Evolutionary conservation across 2,797 vertebrate species (phyloP), one percentile per base, ranked within the genome.

Genomic region (Paedocypris micromegethes): DNA sequence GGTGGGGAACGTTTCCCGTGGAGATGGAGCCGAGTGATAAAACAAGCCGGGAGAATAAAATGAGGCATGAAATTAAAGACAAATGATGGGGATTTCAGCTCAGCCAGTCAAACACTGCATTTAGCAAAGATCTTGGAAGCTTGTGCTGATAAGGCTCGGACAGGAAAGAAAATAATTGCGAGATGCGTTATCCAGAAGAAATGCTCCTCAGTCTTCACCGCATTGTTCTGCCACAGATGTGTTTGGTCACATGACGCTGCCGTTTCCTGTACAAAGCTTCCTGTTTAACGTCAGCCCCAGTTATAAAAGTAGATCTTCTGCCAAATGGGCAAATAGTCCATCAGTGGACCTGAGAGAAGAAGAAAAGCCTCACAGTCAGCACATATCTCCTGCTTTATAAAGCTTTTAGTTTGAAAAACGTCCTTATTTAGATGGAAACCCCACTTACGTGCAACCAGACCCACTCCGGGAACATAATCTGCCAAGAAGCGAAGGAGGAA

Each of bases 271-370:
- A 50, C 60, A 75, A 4, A 38, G 39, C 51, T 69, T 64, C 48
- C 45, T 47, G 55, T 46, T 52, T 60, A 64, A 49, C 43, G 6
- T 78, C 73, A 77, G 56, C 94, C 95, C 97, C 97, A 99, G 83
- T 89, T 98, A 85, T 99, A 98, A 90, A 98, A 99, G 85, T 99
- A 99, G 78, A 98, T 94, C 86, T 97, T 98, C 92, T 99, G 97
- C 97, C 96, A 99, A 76, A 88, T 83, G 56, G 96, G 96, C 71
- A 99, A 89, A 80, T 99, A 99, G 43, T 96, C 96, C 92, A 97
- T 97, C 84, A 99, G 82, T 0, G 96, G 96, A 38, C 92, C 96
- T 99, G 87, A 51, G 58, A 39, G 73, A 38, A 76, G 9, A 73
- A 8, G 51, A 55, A 67, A 57, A 7, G 5, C 62, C 51, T 59